These are phyloP conservation scores for Bolinopsis microptera DNA, from an alignment of 37 sponge, comb jelly and placozoan species.

Conservation along the genomic window DNA sequence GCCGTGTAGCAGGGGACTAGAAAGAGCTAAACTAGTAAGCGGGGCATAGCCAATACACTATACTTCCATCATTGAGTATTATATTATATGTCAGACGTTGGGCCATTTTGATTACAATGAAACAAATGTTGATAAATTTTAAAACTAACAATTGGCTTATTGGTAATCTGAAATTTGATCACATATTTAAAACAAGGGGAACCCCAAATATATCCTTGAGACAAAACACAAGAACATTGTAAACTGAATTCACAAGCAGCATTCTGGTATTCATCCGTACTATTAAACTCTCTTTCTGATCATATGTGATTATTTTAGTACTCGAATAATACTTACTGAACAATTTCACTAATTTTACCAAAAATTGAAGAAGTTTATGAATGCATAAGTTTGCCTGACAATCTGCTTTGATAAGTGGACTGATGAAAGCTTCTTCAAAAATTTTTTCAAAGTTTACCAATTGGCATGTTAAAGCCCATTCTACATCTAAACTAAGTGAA, in stretches of 20 bases:
- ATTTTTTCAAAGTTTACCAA: constrained; percentile 3
- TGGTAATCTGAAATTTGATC: no score
- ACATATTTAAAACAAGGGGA: neutral
- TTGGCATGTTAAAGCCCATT: constrained; percentile 15
- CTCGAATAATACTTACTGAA: constrained; percentile 28
- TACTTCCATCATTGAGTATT: no score
- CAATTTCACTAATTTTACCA: neutral
- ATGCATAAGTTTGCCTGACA: neutral
- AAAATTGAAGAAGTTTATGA: neutral
- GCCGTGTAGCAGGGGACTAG: no score
- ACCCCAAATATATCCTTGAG: constrained; percentile 1
- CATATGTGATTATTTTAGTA: constrained; percentile 32
- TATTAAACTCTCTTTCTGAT: neutral
- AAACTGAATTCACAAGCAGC: neutral
- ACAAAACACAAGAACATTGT: neutral
- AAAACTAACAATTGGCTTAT: no score
- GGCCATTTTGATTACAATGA: no score
- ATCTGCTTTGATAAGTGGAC: neutral
- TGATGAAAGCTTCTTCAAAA: constrained; percentile 13
- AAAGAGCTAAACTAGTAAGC: no score
- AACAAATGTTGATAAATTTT: no score
- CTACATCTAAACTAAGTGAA: neutral
- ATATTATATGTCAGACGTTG: no score
- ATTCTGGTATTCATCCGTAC: constrained; percentile 39
- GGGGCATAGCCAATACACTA: no score